Evolutionary conservation across 2,113 vertebrate genomes (phyloP).

Genomic region (Hassar affinis): DNA sequence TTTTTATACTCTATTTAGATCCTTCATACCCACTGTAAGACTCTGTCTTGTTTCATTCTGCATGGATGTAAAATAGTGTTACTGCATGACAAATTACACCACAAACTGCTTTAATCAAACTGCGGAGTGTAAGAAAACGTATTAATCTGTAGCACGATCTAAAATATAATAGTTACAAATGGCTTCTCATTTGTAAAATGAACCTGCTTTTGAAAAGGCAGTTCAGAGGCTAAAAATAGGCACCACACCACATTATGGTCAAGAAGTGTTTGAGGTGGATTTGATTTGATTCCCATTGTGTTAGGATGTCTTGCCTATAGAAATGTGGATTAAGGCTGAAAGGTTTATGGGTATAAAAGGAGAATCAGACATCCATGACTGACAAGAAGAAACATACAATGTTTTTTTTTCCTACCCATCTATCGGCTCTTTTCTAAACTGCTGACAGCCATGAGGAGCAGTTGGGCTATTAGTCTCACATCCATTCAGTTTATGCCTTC

Average conservation of each 20-base stretch:
- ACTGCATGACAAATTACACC: constrained; percentile 2
- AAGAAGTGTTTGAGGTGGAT: neutral
- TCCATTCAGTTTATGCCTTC: constrained; percentile 26
- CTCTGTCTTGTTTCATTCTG: neutral
- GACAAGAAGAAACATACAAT: neutral
- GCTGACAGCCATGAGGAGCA: constrained; percentile 18
- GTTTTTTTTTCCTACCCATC: neutral
- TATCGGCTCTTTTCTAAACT: constrained; percentile 12
- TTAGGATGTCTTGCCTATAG: neutral
- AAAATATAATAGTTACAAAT: constrained; percentile 12
- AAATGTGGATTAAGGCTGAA: neutral
- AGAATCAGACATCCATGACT: constrained; percentile 9
- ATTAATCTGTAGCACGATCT: neutral
- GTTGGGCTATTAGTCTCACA: constrained; percentile 18
- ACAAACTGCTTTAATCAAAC: neutral
- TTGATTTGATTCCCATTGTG: neutral
- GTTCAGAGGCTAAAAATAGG: neutral
- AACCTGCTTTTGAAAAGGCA: constrained; percentile 7
- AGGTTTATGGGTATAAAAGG: constrained; percentile 12
- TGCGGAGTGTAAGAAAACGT: neutral
- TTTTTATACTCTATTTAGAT: constrained; percentile 23
- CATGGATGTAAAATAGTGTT: neutral
- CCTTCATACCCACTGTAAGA: neutral
- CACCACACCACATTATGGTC: neutral
- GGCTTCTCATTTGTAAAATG: neutral